phyloP scores from a whole-genome alignment of 2,113 vertebrate species.

The Nanorana parkeri region DNA sequence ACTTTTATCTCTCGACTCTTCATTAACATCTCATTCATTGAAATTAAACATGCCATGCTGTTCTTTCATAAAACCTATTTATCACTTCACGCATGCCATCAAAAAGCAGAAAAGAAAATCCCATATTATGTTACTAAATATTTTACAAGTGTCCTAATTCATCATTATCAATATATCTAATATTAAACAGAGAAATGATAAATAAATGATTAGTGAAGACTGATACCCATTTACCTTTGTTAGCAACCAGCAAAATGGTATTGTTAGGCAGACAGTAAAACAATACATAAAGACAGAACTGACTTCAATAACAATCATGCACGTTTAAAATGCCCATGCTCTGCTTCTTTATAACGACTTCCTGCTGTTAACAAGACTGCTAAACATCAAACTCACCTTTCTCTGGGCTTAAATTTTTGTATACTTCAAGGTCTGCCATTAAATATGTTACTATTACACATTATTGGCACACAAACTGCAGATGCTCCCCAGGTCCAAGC shows the following conservation, averaged over 20 bases:
- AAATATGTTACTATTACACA: conserved; percentile 70
- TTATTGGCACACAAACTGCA: conserved; percentile 66
- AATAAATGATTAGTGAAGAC: too few species aligned
- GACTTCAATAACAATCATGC: too few species aligned
- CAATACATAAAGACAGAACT: too few species aligned
- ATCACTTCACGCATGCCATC: not conserved
- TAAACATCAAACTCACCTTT: conserved; percentile 80
- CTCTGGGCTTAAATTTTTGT: conserved; percentile 89
- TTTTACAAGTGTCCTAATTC: too few species aligned
- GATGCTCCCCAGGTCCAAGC: conserved; percentile 65
- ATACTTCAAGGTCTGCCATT: conserved; percentile 96
- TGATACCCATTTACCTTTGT: too few species aligned
- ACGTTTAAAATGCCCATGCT: too few species aligned
- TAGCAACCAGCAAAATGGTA: too few species aligned
- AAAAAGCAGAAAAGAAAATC: not conserved
- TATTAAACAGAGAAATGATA: too few species aligned
- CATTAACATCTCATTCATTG: not conserved
- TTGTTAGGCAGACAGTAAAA: too few species aligned
- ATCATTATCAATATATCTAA: too few species aligned
- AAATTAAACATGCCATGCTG: not conserved
- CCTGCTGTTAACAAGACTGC: not conserved
- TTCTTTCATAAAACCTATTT: not conserved
- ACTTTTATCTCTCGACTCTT: not conserved
- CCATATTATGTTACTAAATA: too few species aligned
- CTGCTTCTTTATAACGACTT: not conserved